These are phyloP conservation scores for Cyaniris semiargus DNA, from an alignment of 2,888 invertebrate genomes.

Conservation along the genomic window DNA sequence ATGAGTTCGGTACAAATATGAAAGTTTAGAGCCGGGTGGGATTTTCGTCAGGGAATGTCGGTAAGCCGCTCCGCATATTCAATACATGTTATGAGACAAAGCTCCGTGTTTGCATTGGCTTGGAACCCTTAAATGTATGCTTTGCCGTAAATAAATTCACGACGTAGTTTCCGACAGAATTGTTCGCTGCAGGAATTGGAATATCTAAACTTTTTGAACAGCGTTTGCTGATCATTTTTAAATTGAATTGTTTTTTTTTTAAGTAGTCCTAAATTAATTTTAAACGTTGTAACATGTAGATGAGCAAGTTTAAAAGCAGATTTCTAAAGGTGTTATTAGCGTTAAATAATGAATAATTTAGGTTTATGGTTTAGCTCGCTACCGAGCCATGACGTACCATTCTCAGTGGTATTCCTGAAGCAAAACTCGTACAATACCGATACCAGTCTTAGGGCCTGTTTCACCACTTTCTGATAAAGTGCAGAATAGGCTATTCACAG, in stretches of 20 bases:
- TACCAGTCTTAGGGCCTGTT: too few relatives aligned
- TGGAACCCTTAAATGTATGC: conserved; percentile 12
- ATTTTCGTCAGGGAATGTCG: not conserved
- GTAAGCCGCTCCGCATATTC: not conserved
- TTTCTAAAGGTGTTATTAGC: not conserved
- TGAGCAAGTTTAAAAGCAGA: not conserved
- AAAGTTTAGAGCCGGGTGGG: not conserved
- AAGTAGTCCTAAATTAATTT: too few relatives aligned
- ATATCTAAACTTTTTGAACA: not conserved
- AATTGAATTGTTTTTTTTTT: not conserved
- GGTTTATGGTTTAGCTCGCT: not conserved
- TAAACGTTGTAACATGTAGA: too few relatives aligned
- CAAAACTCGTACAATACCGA: not conserved
- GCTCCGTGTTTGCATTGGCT: conserved; percentile 6
- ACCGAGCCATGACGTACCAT: not conserved
- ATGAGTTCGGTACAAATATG: conserved; percentile 1
- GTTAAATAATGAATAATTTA: too few relatives aligned
- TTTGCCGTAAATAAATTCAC: not conserved
- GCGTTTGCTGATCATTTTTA: not conserved
- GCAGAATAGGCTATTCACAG: too few relatives aligned
- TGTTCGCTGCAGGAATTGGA: not conserved
- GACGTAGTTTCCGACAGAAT: not conserved
- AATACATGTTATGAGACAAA: conserved; percentile 24
- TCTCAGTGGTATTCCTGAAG: not conserved
- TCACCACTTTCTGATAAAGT: too few relatives aligned